Base-by-base conservation (phyloP, 1,140 invertebrate genomes). In the Macrobrachium rosenbergii region DNA sequence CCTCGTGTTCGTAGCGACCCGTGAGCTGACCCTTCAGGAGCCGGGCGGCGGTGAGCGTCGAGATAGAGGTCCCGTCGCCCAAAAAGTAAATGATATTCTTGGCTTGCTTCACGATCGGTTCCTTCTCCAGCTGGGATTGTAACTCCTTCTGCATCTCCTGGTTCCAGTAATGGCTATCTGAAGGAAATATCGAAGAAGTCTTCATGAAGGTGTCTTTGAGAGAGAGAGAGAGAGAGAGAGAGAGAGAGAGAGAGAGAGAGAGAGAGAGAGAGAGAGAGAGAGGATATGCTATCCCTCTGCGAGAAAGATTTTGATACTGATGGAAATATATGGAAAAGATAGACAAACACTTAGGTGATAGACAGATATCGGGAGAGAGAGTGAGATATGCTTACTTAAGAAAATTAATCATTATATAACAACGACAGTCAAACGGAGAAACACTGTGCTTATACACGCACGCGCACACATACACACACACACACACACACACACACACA, bases 11-110 rank as follows among this genome's bases (percentile, higher is more conserved):
- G 64, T 67, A 83, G 12, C 80, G 45, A 10, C 90, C 85, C 2
- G 73, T 87, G 0, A 92, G 91, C 90, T 96, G 95, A 0, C 95
- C 95, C 90, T 94, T 93, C 78, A 94, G 92, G 78, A 96, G 96
- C 83, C 96, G 92, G 2, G 95, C 94, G 0, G 96, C 95, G 0
- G 96, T 96, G 0, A 95, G 93, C 0, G 96, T 96, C 2, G 95
- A 93, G 69, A 96, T 92, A 28, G 96, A 95, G 94, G 96, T 96
- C 14, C 96, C 96, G 92, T 97, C 96, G 0, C 96, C 96, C 7
- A 97, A 93, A 90, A 96, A 95, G 67, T 97, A 92, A 58, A 97
- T 94, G n/a, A 96, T 93, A 91, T 96, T 96, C 89, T 94, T 95
- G 0, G 11, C 95, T 80, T 86, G 69, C 21, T 82, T 78, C 17